These are phyloP conservation scores for Trematomus loennbergii DNA, from an alignment of 2,113 vertebrate species.

Conservation along the genomic window DNA sequence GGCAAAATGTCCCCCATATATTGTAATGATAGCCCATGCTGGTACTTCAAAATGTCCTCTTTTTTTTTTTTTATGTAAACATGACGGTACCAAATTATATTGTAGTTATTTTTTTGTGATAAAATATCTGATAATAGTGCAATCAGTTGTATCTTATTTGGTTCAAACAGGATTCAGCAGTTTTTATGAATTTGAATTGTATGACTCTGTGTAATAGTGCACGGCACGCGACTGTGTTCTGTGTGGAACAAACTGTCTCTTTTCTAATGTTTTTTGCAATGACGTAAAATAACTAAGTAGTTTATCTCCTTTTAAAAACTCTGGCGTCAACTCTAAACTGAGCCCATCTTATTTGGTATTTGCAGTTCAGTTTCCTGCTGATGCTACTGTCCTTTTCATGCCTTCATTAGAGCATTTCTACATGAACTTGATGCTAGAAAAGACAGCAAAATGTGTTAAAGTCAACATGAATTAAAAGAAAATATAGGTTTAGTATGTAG, in stretches of 20 bases:
- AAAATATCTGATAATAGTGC: not conserved
- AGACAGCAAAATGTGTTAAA: not conserved
- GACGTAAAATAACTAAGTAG: not conserved
- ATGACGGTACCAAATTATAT: not conserved
- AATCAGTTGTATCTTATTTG: not conserved
- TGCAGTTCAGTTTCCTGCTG: not conserved
- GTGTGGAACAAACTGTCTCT: not conserved
- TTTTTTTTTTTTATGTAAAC: not conserved
- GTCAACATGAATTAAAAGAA: not conserved
- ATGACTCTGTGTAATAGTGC: not conserved
- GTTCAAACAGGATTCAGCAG: not conserved
- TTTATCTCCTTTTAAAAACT: not conserved
- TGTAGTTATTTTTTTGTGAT: not conserved
- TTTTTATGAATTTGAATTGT: not conserved
- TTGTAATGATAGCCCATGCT: too few relatives aligned
- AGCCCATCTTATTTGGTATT: not conserved
- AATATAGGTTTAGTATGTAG: not conserved
- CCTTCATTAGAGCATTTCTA: not conserved
- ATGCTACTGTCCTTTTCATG: not conserved
- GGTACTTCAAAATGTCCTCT: too few relatives aligned
- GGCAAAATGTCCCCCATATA: too few relatives aligned
- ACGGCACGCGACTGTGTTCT: too few relatives aligned
- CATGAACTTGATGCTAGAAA: not conserved
- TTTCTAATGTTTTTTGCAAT: constrained; percentile 7
- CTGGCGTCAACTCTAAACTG: not conserved